Evolutionary conservation across 1,140 invertebrate genomes (phyloP).

Genomic region (Daktulosphaira vitifoliae): DNA sequence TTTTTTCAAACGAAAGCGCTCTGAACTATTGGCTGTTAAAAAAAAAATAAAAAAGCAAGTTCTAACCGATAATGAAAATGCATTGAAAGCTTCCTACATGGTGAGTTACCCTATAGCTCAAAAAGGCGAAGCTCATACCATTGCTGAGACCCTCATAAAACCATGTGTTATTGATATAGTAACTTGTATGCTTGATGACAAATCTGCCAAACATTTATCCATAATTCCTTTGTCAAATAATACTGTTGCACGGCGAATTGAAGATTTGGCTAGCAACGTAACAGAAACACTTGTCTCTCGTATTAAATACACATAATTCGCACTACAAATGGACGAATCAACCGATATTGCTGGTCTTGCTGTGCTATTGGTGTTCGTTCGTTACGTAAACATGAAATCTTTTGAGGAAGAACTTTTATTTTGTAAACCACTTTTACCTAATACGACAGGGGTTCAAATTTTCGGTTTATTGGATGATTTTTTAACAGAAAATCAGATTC

Average conservation of each 20-base stretch:
- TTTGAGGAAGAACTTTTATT: no score
- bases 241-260: constrained; percentile 16
- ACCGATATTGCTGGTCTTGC: no score
- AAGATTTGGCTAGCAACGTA: constrained; percentile 10
- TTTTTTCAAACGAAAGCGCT: neutral
- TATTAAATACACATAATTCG: no score
- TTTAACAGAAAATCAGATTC: neutral
- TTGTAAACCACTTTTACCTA: neutral
- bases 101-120: constrained; percentile 13
- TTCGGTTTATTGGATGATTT: neutral
- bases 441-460: neutral
- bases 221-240: constrained; percentile 34
- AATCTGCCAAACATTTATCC: neutral
- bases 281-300: no score
- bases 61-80: neutral
- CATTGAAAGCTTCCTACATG: constrained; percentile 1
- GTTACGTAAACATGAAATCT: no score
- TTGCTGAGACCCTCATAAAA: constrained; percentile 24
- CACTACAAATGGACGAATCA: no score
- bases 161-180: constrained; percentile 5
- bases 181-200: neutral
- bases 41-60: neutral
- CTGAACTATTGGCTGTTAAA: neutral
- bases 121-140: constrained; percentile 26
- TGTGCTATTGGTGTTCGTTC: no score